phyloP scores from a whole-genome alignment of 2,888 invertebrate genomes.

The Erynnis tages region DNA sequence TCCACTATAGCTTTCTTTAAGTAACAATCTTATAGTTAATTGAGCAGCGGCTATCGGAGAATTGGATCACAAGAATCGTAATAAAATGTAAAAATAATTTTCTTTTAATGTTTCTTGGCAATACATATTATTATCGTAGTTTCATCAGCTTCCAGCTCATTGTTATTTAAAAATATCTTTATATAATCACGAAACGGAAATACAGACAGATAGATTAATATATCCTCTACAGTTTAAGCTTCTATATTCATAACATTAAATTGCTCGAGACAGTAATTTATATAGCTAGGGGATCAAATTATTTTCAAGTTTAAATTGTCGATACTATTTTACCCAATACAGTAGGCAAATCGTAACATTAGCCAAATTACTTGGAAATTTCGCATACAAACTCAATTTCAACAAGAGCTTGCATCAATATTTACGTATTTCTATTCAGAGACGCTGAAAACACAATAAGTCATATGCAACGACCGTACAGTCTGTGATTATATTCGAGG shows the following conservation, averaged over 20 bases:
- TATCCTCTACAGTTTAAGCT: not conserved
- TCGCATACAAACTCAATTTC: conserved; percentile 30
- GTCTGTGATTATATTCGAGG: conserved; percentile 48
- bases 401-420: conserved; percentile 40
- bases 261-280: conserved; percentile 1
- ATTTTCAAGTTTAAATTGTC: not conserved
- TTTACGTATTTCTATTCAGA: conserved; percentile 41
- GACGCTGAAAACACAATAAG: conserved; percentile 45
- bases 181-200: conserved; percentile 1
- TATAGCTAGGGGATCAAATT: not conserved
- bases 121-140: too few species aligned
- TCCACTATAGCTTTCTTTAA: too few species aligned
- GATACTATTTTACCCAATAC: not conserved
- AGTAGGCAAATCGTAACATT: not conserved
- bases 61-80: too few species aligned
- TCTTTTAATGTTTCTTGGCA: not conserved
- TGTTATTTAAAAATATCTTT: conserved; percentile 6
- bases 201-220: conserved; percentile 5
- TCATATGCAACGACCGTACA: conserved; percentile 41
- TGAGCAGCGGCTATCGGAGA: too few species aligned
- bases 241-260: not conserved
- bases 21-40: too few species aligned
- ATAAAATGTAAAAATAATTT: too few species aligned
- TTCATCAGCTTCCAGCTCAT: not conserved
- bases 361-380: conserved; percentile 22